Conservation (phyloP, 2,113 vertebrate species). For the Lycaon pictus region DNA sequence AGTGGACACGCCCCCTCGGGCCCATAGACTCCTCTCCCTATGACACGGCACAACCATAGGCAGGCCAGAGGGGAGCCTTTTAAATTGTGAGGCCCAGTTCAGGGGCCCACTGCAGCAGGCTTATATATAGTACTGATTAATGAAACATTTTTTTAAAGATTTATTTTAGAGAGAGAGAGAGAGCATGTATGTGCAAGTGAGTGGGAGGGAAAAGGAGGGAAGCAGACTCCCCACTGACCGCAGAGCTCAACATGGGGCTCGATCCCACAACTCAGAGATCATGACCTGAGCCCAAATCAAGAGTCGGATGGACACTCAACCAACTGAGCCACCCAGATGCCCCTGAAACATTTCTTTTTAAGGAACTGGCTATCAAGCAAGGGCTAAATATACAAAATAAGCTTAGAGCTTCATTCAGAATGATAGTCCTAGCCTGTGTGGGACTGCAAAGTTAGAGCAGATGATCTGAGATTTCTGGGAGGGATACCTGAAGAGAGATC, state of each 20-base stretch:
- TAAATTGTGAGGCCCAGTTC: not conserved
- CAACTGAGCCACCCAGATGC: not conserved
- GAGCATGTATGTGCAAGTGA: not conserved
- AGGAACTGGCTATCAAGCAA: conserved; percentile 44
- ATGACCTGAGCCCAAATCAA: not conserved
- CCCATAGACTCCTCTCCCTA: not conserved
- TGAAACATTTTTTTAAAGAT: not conserved
- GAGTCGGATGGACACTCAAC: not conserved
- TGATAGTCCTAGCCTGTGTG: not conserved
- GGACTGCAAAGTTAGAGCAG: not conserved
- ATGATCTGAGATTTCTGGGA: not conserved
- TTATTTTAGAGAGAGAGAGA: too few relatives aligned
- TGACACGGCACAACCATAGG: not conserved
- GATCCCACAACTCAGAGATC: not conserved
- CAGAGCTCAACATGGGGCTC: not conserved
- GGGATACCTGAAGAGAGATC: not conserved
- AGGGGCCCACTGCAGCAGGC: not conserved
- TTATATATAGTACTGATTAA: not conserved
- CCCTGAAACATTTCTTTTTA: not conserved
- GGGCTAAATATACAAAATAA: not conserved
- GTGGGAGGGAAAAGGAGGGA: not conserved
- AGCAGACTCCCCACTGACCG: not conserved
- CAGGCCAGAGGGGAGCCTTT: not conserved
- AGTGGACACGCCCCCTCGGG: not conserved
- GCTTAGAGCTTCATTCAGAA: not conserved